phyloP scores from a whole-genome alignment of 2,888 invertebrate genomes.

The Lochmaea capreae region DNA sequence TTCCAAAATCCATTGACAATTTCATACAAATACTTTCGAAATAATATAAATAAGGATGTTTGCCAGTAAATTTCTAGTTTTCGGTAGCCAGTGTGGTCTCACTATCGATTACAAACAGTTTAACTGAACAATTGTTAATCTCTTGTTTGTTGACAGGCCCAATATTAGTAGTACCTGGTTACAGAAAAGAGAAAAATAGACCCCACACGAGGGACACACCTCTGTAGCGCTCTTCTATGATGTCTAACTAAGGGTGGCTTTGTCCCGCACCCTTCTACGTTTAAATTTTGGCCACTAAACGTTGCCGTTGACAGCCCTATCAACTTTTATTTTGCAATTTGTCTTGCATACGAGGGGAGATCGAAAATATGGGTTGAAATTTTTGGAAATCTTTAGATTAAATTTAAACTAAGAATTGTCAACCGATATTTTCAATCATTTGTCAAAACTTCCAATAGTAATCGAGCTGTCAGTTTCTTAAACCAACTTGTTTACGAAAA shows the following conservation, averaged over 20 bases:
- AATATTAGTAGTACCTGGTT: conserved; percentile 44
- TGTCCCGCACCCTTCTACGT: conserved; percentile 29
- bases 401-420: too few relatives aligned
- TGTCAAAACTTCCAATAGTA: too few relatives aligned
- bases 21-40: neutral
- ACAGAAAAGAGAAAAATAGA: conserved; percentile 50
- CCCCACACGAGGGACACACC: conserved; percentile 61
- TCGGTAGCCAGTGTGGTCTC: conserved; percentile 27
- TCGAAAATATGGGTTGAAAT: neutral
- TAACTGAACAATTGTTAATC: conserved; percentile 65
- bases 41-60: conserved; percentile 23
- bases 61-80: neutral
- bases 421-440: too few relatives aligned
- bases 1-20: neutral
- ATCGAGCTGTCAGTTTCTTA: too few relatives aligned
- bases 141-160: conserved; percentile 64
- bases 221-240: conserved; percentile 39
- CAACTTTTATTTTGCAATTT: conserved; percentile 19
- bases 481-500: too few relatives aligned
- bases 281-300: conserved; percentile 33
- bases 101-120: conserved; percentile 64
- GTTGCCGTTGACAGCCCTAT: conserved; percentile 21
- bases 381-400: too few relatives aligned
- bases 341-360: neutral
- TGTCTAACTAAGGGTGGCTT: conserved; percentile 10